These are phyloP conservation scores for Phorcus lineatus DNA, from an alignment of 2,888 invertebrate species.

Conservation along the genomic window DNA sequence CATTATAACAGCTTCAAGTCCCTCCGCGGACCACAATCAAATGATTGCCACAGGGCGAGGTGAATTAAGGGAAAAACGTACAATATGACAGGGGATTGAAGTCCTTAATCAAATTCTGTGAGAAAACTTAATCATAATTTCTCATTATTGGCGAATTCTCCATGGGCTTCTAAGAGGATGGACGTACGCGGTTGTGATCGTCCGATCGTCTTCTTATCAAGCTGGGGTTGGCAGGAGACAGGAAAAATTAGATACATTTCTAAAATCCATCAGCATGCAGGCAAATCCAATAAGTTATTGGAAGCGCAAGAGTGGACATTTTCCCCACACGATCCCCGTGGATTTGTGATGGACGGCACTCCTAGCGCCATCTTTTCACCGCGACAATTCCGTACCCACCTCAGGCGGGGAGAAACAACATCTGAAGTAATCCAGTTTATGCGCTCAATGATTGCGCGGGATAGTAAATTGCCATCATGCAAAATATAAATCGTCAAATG, in stretches of 20 bases:
- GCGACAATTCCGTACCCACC: neutral
- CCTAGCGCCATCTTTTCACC: neutral
- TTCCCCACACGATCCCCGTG: neutral
- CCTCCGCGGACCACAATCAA: conserved; percentile 25
- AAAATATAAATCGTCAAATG: conserved; percentile 24
- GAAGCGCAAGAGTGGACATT: neutral
- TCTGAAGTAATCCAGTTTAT: conserved; percentile 20
- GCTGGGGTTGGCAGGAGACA: conserved; percentile 12
- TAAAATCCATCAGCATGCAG: conserved; percentile 33
- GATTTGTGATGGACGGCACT: conserved; percentile 16
- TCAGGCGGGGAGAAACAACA: conserved; percentile 17
- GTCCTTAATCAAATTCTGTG: conserved; percentile 40
- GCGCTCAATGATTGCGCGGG: neutral
- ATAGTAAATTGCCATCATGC: conserved; percentile 18
- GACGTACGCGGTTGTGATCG: neutral
- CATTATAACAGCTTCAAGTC: conserved; percentile 14
- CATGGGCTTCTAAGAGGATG: neutral
- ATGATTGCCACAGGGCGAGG: conserved; percentile 24
- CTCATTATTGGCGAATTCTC: conserved; percentile 33
- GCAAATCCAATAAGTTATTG: conserved; percentile 23
- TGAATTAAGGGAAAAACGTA: conserved; percentile 40
- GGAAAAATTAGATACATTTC: conserved; percentile 37
- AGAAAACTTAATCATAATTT: conserved; percentile 43
- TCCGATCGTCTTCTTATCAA: conserved; percentile 6
- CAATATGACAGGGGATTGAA: conserved; percentile 39